These are phyloP conservation scores for Sebastes alutus DNA, from an alignment of 2,797 vertebrate species.

Conservation along the genomic window DNA sequence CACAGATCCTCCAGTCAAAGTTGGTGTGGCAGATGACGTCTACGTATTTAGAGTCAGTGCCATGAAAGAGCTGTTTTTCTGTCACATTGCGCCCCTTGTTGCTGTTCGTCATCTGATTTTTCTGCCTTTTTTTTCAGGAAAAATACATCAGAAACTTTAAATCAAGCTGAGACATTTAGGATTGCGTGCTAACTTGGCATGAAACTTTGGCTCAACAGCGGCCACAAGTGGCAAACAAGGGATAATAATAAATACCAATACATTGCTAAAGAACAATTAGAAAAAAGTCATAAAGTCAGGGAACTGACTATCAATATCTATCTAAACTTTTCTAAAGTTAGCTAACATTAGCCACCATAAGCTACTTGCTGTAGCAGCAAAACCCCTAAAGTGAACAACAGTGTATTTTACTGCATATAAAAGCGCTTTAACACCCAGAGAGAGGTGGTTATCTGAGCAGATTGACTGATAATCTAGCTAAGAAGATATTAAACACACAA, in stretches of 20 bases:
- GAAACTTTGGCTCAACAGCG: background rate
- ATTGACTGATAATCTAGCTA: background rate
- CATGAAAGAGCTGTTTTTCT: conserved; percentile 90
- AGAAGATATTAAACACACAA: background rate
- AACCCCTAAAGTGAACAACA: background rate
- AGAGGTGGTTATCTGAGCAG: background rate
- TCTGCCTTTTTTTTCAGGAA: conserved; percentile 82
- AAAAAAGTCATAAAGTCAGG: background rate
- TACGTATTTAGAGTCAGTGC: conserved; percentile 79
- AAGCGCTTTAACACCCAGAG: background rate
- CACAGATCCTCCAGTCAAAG: conserved; percentile 94
- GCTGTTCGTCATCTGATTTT: conserved; percentile 87
- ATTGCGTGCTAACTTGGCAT: fast-evolving
- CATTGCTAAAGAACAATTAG: background rate
- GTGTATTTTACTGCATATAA: background rate
- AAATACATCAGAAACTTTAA: background rate
- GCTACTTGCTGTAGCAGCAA: background rate
- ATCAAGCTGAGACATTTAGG: background rate
- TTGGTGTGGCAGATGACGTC: conserved; percentile 89
- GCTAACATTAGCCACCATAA: background rate
- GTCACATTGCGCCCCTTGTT: conserved; percentile 68
- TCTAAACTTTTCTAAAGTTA: background rate
- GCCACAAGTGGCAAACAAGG: background rate
- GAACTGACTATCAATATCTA: background rate
- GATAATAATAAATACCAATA: background rate